These are phyloP conservation scores for Rhabdomys dilectus DNA, from an alignment of 2,113 vertebrate species.

Conservation along the genomic window DNA sequence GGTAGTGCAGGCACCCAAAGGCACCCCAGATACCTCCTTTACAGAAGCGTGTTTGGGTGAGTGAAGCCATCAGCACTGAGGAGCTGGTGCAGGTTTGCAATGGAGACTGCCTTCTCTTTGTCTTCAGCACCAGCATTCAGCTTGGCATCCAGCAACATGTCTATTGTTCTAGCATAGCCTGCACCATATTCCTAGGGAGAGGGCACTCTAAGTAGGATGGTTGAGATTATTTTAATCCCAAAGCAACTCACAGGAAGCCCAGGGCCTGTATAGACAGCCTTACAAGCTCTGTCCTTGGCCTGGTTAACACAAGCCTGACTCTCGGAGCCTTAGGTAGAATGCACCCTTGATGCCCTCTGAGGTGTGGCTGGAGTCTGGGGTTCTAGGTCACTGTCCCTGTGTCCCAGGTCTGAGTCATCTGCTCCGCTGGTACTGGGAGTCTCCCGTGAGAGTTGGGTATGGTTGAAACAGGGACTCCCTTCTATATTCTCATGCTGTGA, in stretches of 20 bases:
- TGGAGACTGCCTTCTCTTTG: not conserved
- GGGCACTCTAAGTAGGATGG: not conserved
- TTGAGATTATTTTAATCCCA: not conserved
- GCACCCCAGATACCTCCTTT: no score
- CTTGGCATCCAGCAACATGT: not conserved
- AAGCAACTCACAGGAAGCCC: not conserved
- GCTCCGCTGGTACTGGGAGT: not conserved
- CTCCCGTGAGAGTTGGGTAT: not conserved
- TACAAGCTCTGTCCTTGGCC: not conserved
- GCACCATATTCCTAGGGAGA: not conserved
- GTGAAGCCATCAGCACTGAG: not conserved
- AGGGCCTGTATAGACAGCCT: not conserved
- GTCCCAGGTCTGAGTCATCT: not conserved
- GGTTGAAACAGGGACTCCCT: not conserved
- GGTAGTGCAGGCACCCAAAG: not conserved
- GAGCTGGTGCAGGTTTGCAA: no score
- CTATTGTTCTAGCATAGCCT: not conserved
- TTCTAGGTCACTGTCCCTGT: not conserved
- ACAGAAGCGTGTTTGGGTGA: not conserved
- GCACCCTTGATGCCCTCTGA: not conserved
- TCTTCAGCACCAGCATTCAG: not conserved
- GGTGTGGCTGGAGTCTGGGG: not conserved
- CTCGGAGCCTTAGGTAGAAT: not conserved
- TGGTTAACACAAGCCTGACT: not conserved
- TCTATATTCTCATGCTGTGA: not conserved